These are phyloP conservation scores for human (Homo sapiens) DNA, from an alignment of 2,113 vertebrate genomes.

Conservation along the genomic window DNA sequence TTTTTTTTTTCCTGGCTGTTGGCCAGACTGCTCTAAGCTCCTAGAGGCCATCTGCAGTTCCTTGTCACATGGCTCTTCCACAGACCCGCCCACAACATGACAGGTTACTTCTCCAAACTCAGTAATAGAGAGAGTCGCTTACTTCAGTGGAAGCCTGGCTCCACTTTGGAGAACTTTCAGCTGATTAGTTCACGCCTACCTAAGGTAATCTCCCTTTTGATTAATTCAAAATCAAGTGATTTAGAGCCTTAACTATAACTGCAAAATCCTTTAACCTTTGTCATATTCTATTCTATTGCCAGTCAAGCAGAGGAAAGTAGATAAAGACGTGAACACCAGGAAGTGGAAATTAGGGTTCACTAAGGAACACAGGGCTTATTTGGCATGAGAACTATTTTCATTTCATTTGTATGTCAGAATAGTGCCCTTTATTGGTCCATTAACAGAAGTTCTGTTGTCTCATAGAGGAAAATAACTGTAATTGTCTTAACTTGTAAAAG, in stretches of 20 bases:
- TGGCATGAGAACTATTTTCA: not conserved
- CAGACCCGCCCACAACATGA: not conserved
- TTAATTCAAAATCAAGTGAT: slow-evolving; percentile 4
- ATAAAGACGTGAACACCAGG: not conserved
- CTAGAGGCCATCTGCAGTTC: not conserved
- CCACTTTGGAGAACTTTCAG: not conserved
- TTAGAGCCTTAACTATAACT: not conserved
- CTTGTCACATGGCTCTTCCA: not conserved
- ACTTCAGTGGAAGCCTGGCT: not conserved
- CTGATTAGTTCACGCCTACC: not conserved
- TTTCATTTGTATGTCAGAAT: not conserved
- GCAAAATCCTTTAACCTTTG: not conserved
- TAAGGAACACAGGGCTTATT: not conserved
- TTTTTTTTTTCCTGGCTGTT: not conserved
- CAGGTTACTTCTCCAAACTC: not conserved
- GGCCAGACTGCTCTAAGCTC: not conserved
- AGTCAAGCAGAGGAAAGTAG: not conserved
- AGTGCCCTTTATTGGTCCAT: not conserved
- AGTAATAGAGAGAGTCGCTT: not conserved
- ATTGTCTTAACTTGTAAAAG: not conserved
- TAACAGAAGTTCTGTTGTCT: not conserved
- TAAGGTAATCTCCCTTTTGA: not conserved
- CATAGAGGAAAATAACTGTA: not conserved
- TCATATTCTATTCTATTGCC: not conserved
- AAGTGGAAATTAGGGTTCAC: not conserved